Conservation (phyloP, 2,113 vertebrate genomes). For the Colaptes auratus region DNA sequence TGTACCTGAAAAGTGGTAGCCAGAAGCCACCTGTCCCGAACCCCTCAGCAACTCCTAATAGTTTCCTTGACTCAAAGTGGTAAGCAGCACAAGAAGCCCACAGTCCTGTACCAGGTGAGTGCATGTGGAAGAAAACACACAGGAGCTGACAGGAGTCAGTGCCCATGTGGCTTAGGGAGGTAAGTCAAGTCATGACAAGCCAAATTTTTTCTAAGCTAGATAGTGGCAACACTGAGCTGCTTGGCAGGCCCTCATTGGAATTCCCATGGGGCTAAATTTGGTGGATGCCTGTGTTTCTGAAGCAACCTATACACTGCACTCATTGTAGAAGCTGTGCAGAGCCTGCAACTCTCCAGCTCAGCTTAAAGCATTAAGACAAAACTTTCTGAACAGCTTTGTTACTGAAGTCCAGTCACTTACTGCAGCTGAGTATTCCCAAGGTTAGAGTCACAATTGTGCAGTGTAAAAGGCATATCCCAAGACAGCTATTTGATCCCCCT, state of each 20-base stretch:
- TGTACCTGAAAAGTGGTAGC: not conserved
- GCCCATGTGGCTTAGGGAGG: accelerated
- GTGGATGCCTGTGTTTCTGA: not conserved
- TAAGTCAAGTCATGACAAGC: not conserved
- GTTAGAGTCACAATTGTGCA: not conserved
- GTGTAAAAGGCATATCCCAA: not conserved
- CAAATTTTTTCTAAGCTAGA: not conserved
- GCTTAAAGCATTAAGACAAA: not conserved
- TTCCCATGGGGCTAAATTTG: not conserved
- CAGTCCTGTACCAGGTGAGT: not conserved
- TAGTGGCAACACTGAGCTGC: not conserved
- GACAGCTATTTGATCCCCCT: not conserved
- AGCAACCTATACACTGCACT: accelerated
- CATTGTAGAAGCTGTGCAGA: not conserved
- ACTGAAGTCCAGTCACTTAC: not conserved
- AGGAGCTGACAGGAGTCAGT: not conserved
- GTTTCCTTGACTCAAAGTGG: not conserved
- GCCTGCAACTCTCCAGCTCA: not conserved
- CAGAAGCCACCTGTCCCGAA: not conserved
- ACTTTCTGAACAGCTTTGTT: not conserved
- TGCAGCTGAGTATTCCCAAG: not conserved
- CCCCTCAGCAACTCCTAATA: not conserved
- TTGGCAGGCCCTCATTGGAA: accelerated
- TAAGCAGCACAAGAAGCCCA: not conserved
- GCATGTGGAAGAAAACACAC: not conserved